Base-by-base conservation (phyloP, 2,113 vertebrate species). In the Lasiurus borealis region DNA sequence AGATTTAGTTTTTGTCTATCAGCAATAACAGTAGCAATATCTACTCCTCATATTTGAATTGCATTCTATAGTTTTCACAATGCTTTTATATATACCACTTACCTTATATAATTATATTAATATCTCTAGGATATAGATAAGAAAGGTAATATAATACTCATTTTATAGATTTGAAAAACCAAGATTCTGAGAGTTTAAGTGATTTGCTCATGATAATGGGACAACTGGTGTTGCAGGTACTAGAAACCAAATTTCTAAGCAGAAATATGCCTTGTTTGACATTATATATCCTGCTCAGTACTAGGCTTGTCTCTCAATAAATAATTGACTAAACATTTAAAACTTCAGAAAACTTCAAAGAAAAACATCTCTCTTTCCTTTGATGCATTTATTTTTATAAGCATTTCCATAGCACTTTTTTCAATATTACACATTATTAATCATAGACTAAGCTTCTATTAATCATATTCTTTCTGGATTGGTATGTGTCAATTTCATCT, bases 61-160 rank as follows among this genome's bases (percentile, higher is more conserved):
- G 36, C 7, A 64, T 88, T 85, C 18, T 85, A 9, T n/a, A 54
- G 31, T 80, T 96, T 95, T 93, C n/a, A 93, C 68, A 85, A 78
- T 81, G 57, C 5, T 91, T 59, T 80, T 73, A 62, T 78, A 16
- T 44, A 36, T 1, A 75, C 4, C 15, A 23, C 9, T 88, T 21
- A n/a, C 86, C 50, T 91, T 34, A 78, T 36, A 29, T 54, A 14
- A 78, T 83, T 88, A 34, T 91, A 12, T 15, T 34, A 84, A 44
- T 10, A 91, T 62, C 3, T 23, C 50, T 90, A 75, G 4, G 15
- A 50, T 50, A 16, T 40, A 88, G 23, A 82, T 27, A 95, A 90
- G 25, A 50, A 88, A 85, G 54, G 18, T 54, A 16, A 44, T 64
- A 12, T 78, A 69, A 78, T 50, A 12, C 12, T 10, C 23, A 40